Percentiles rank a stretch among this genome's conserved stretches.
Evolutionary conservation across 2,797 vertebrate genomes (phyloP).

Genomic region (Amniataba percoides): DNA sequence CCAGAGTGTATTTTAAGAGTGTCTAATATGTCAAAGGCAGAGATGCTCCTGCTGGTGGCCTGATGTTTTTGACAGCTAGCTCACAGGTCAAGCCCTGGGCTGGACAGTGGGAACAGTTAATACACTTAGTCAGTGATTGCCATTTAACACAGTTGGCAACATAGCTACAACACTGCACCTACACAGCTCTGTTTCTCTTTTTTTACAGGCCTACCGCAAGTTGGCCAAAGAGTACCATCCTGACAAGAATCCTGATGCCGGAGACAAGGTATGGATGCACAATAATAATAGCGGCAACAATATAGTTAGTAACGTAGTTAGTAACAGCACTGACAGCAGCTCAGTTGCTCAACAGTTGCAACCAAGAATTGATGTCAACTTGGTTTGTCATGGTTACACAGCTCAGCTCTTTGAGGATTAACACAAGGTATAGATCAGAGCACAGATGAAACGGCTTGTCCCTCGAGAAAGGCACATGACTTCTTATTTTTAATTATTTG

Average conservation of each 20-base stretch:
- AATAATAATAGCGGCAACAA: not conserved
- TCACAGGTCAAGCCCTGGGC: conserved; percentile 19
- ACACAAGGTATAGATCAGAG: conserved; percentile 23
- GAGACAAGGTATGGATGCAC: conserved; percentile 91
- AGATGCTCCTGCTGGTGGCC: conserved; percentile 41
- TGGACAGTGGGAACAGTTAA: conserved; percentile 7
- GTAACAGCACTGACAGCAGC: not conserved
- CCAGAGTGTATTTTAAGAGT: not conserved
- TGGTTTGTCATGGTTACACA: conserved; percentile 37
- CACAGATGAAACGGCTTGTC: conserved; percentile 10
- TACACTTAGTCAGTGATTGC: conserved; percentile 16
- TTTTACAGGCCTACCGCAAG: conserved; percentile 93
- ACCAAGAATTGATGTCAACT: conserved; percentile 11
- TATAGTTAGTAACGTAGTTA: not conserved
- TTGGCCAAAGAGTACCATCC: conserved; percentile 97
- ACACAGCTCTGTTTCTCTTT: conserved; percentile 33
- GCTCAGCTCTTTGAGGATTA: conserved; percentile 17
- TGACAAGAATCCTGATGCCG: conserved; percentile 97
- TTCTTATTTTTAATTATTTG: conserved; percentile 18
- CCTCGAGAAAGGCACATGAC: not conserved
- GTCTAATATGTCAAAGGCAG: conserved; percentile 47
- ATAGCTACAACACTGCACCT: not conserved
- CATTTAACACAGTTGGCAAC: not conserved
- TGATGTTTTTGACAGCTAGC: conserved; percentile 70
- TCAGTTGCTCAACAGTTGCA: conserved; percentile 22